phyloP scores from a whole-genome alignment of 2,888 invertebrate genomes.

The Hypselothyrea guttata region DNA sequence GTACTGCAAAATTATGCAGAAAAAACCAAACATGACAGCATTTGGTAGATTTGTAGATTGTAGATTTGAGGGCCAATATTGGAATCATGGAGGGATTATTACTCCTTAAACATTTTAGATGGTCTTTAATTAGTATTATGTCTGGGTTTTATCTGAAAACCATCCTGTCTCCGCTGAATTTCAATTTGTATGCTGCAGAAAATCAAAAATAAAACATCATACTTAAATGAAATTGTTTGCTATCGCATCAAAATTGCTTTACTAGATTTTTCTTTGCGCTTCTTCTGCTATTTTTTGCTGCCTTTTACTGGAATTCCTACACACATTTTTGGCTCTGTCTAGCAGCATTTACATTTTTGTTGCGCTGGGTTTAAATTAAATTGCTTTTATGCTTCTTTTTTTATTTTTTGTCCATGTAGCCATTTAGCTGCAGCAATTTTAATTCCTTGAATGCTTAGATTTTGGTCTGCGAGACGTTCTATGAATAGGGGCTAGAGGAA shows the following conservation, averaged over 20 bases:
- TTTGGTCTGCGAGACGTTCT: slow-evolving; percentile 1
- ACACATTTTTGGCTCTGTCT: slow-evolving; percentile 41
- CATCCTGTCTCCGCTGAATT: slow-evolving; percentile 52
- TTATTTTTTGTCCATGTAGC: slow-evolving; percentile 24
- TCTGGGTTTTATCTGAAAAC: slow-evolving; percentile 15
- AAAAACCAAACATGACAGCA: too few relatives aligned
- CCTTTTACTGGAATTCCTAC: slow-evolving; percentile 24
- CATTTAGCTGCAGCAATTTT: slow-evolving; percentile 41
- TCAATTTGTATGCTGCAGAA: slow-evolving; percentile 57
- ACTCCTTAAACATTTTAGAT: slow-evolving; percentile 49
- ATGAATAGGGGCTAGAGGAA: slow-evolving; percentile 2
- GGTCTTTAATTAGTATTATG: slow-evolving; percentile 52
- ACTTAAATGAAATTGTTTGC: slow-evolving; percentile 68
- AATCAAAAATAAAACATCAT: slow-evolving; percentile 69
- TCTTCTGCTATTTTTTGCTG: slow-evolving; percentile 10
- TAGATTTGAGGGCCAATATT: too few relatives aligned
- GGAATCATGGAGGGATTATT: too few relatives aligned
- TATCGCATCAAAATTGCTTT: slow-evolving; percentile 44
- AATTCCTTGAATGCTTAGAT: slow-evolving; percentile 23
- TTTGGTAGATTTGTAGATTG: too few relatives aligned
- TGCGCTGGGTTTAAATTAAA: slow-evolving; percentile 64
- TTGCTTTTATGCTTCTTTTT: slow-evolving; percentile 49
- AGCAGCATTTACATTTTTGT: slow-evolving; percentile 49
- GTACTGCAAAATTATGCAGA: too few relatives aligned
- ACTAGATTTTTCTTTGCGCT: slow-evolving; percentile 49